A percentile compares a stretch with the other conserved stretches of the same genome.
Conservation (phyloP, 2,797 vertebrate species). For the Podarcis siculus region DNA sequence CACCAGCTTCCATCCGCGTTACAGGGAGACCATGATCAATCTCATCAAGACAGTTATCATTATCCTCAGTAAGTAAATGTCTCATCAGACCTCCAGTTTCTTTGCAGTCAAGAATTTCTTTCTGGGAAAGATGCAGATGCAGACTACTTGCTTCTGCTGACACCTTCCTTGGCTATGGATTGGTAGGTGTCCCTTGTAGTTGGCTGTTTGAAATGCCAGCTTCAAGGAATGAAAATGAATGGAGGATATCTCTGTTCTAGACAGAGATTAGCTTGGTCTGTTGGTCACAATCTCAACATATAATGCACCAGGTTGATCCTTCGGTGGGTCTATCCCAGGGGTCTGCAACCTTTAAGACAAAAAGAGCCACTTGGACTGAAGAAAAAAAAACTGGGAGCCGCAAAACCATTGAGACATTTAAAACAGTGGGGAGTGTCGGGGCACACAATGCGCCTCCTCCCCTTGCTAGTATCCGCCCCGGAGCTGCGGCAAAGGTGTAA, state of each 20-base stretch:
- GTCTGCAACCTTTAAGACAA: too few relatives aligned
- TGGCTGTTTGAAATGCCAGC: not conserved
- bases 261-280: not conserved
- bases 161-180: not conserved
- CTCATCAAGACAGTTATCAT: conserved; percentile 93
- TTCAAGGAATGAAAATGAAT: too few relatives aligned
- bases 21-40: conserved; percentile 88
- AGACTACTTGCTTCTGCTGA: not conserved
- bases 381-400: too few relatives aligned
- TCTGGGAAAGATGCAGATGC: not conserved
- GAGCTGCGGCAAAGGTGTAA: too few relatives aligned
- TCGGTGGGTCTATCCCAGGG: not conserved
- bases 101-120: not conserved
- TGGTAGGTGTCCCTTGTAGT: not conserved
- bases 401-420: too few relatives aligned
- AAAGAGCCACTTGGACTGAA: too few relatives aligned
- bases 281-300: not conserved
- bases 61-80: conserved; percentile 87
- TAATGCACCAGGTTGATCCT: not conserved
- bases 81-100: not conserved
- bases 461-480: too few relatives aligned
- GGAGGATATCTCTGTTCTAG: not conserved
- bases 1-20: conserved; percentile 82
- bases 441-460: too few relatives aligned
- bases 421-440: too few relatives aligned